phyloP scores from a whole-genome alignment of 2,888 invertebrate species.

The Amblyjoppa fuscipennis region DNA sequence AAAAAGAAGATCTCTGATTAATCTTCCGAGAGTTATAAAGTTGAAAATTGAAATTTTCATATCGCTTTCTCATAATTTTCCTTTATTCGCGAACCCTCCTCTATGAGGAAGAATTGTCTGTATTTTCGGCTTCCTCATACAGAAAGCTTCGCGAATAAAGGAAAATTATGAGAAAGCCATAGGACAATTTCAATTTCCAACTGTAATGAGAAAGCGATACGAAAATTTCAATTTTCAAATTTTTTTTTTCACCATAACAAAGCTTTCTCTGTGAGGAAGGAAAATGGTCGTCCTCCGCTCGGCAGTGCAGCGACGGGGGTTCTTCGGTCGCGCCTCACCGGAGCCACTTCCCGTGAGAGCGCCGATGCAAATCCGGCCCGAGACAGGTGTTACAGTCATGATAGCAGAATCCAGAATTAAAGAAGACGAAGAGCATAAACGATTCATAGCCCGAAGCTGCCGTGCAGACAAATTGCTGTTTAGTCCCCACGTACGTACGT shows the following conservation, averaged over 20 bases:
- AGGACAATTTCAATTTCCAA: no score
- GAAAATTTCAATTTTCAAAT: no score
- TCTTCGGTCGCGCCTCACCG: not conserved
- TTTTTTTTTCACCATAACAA: no score
- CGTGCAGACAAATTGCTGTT: not conserved
- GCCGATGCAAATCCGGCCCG: not conserved
- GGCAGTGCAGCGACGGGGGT: not conserved
- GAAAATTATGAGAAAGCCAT: no score
- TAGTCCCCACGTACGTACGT: not conserved
- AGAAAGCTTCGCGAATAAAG: no score
- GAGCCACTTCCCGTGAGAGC: not conserved
- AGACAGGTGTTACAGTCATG: not conserved
- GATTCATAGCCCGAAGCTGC: not conserved
- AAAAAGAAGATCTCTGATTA: not conserved
- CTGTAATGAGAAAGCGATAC: no score
- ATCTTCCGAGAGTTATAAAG: not conserved
- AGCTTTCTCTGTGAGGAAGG: no score
- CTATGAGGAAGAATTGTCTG: no score
- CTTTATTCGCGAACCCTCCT: no score
- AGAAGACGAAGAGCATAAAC: not conserved
- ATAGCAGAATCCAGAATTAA: not conserved
- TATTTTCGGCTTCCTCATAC: no score
- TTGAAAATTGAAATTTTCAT: no score
- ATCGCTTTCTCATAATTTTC: no score
- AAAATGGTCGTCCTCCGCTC: not conserved